Conservation (phyloP, 2,113 vertebrate genomes). For the Barnardius zonarius region DNA sequence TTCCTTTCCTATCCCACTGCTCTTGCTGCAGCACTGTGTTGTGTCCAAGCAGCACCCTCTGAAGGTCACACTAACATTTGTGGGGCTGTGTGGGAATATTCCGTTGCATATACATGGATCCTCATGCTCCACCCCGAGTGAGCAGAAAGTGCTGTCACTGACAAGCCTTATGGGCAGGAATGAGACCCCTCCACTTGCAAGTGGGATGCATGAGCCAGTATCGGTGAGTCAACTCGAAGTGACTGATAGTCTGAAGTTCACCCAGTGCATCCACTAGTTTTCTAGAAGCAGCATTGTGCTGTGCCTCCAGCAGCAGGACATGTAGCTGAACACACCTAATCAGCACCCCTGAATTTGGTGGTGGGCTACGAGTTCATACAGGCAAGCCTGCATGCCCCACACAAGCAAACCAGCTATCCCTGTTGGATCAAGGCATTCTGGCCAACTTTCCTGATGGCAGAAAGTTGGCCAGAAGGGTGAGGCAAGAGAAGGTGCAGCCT, state of each 20-base stretch:
- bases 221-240: neutral
- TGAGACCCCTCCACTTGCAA: neutral
- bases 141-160: neutral
- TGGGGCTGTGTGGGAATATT: neutral
- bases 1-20: neutral
- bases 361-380: neutral
- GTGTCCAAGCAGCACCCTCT: neutral
- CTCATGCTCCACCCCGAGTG: rapidly evolving
- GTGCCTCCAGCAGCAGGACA: neutral
- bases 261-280: neutral
- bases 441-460: neutral
- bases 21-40: neutral
- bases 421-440: neutral
- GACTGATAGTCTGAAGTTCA: neutral
- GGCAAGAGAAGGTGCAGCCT: neutral
- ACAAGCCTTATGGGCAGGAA: neutral
- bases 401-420: neutral
- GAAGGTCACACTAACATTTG: neutral
- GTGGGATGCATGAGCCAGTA: neutral
- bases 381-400: neutral
- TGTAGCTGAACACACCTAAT: neutral
- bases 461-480: neutral
- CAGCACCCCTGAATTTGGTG: neutral
- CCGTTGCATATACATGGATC: neutral
- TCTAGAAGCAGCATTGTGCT: neutral